These are phyloP conservation scores for Phrynocephalus forsythii DNA, from an alignment of 2,797 vertebrate species.

Conservation along the genomic window DNA sequence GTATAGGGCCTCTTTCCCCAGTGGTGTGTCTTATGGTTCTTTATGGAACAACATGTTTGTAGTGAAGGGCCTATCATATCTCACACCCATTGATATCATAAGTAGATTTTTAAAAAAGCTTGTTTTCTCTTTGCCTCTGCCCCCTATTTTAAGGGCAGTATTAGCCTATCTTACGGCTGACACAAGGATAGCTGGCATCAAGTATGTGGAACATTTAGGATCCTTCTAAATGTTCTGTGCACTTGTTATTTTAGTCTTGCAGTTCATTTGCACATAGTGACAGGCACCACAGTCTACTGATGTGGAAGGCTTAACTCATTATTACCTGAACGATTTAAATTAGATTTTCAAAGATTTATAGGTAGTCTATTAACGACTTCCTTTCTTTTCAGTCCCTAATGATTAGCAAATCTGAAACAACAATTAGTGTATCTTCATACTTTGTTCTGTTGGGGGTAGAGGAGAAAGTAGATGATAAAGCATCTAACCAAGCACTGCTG, in stretches of 20 bases:
- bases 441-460: slow-evolving; percentile 39
- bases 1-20: too few relatives aligned
- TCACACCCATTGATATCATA: too few relatives aligned
- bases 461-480: slow-evolving; percentile 22
- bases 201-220: neutral
- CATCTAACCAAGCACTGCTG: slow-evolving; percentile 44
- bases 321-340: slow-evolving; percentile 6
- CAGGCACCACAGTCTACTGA: neutral
- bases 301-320: neutral
- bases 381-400: slow-evolving; percentile 36
- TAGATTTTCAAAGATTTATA: slow-evolving; percentile 33
- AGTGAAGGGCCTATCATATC: neutral
- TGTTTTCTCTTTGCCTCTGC: neutral
- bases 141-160: neutral
- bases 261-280: neutral
- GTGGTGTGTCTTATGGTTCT: neutral
- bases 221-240: neutral
- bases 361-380: slow-evolving; percentile 21
- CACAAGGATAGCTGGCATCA: neutral
- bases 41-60: neutral
- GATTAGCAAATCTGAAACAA: slow-evolving; percentile 35
- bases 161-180: neutral
- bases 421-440: slow-evolving; percentile 8
- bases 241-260: slow-evolving; percentile 14
- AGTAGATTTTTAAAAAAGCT: neutral